A percentile compares a stretch with the other conserved stretches of the same genome.
These are phyloP conservation scores for Coregonus ussuriensis DNA, from an alignment of 2,797 vertebrate genomes.

Conservation along the genomic window DNA sequence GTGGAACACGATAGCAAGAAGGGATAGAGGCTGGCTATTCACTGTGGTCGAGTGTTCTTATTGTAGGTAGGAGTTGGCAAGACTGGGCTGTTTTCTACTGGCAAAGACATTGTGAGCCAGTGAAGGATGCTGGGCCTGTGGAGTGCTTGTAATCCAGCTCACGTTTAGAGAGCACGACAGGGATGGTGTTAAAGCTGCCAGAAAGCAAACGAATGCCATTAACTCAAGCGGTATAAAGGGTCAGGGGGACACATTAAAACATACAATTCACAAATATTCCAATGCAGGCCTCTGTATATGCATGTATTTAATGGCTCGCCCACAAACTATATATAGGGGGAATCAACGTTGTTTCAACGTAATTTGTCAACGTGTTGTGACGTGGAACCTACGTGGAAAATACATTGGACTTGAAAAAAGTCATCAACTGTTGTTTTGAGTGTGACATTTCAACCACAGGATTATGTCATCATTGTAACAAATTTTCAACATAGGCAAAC, in stretches of 20 bases:
- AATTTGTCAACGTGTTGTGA: too few relatives aligned
- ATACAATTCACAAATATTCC: background rate
- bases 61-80: background rate
- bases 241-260: background rate
- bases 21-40: background rate
- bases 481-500: too few relatives aligned
- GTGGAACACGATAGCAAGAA: background rate
- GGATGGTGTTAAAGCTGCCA: constrained; percentile 31
- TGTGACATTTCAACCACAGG: too few relatives aligned
- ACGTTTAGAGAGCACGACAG: constrained; percentile 36
- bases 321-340: too few relatives aligned
- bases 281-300: background rate
- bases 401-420: too few relatives aligned
- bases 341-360: too few relatives aligned
- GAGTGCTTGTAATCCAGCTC: constrained; percentile 36
- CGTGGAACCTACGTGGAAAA: too few relatives aligned
- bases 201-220: constrained; percentile 30
- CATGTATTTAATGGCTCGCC: background rate
- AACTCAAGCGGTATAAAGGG: constrained; percentile 20
- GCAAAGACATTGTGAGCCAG: constrained; percentile 26
- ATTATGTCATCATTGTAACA: too few relatives aligned
- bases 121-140: constrained; percentile 20
- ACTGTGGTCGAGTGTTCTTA: background rate
- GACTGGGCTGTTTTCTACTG: background rate
- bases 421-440: too few relatives aligned